Base-by-base conservation (phyloP, 1,140 invertebrate genomes). In the Thaumatotibia leucotreta region DNA sequence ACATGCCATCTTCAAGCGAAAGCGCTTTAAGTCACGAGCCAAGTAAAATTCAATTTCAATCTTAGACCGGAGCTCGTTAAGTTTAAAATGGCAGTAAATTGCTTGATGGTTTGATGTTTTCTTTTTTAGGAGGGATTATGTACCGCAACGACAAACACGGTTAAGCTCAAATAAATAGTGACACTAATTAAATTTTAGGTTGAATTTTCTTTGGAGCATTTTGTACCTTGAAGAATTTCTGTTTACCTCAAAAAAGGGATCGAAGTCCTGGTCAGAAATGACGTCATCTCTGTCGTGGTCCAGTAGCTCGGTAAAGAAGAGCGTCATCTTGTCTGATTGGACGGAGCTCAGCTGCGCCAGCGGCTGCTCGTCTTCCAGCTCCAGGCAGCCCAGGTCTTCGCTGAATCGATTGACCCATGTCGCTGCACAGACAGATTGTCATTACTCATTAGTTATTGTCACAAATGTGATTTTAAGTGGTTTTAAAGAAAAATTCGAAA, bases 201-300 rank as follows among this genome's bases (percentile, higher is more conserved):
- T 1, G 35, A 5, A 14, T n/a, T n/a, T n/a, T n/a, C n/a, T n/a
- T n/a, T n/a, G n/a, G n/a, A n/a, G n/a, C n/a, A n/a, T n/a, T n/a
- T n/a, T n/a, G n/a, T n/a, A n/a, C n/a, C n/a, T n/a, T n/a, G n/a
- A n/a, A n/a, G n/a, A n/a, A n/a, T n/a, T n/a, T n/a, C n/a, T n/a
- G n/a, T n/a, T 66, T 91, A 95, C 95, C 93, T 95, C 95, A 73
- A 93, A 94, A 67, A 95, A 92, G 45, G 92, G 84, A 67, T 94
- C 92, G 75, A 95, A 95, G 84, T 95, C 95, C 73, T 94, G 93
- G 65, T 94, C 92, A 35, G 91, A 92, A 39, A 95, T 93, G 63
- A 95, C 91, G 82, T 95, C 94, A 83, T 95, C 94, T 23, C 92
- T 89, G 79, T 95, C 95, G 72, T 94, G 93, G 76, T 95, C 95